Base-by-base conservation (phyloP, 2,888 invertebrate genomes). In the Pasiphila rectangulata region DNA sequence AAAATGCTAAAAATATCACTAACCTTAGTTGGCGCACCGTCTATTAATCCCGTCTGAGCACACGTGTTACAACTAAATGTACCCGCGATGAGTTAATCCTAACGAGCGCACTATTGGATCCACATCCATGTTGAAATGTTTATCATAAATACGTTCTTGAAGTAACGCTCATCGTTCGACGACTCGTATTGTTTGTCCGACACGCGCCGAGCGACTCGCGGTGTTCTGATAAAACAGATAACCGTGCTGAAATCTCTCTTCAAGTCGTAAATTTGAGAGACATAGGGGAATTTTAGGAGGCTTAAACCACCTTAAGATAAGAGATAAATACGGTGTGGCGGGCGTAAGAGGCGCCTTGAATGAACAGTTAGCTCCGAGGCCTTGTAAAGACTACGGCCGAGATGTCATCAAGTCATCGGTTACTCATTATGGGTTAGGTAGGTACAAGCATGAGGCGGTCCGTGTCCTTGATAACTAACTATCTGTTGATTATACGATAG, bases 281-380 rank as follows among this genome's bases (percentile, higher is more conserved):
- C 81, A 75, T 74, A 64, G 67, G 76, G 75, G 83, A 83, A 80
- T 86, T 86, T 87, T 64, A 75, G 83, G 81, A 72, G 85, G 87
- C 85, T 86, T 87, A 53, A 86, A 83, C 64, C 75, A 81, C 79
- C 79, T 83, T 79, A 72, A 83, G 87, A 88, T 88, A 87, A 86
- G 79, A 83, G 87, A 87, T 88, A 88, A 86, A 75, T 79, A 67
- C 63, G 58, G 70, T 64, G 66, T 63, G 64, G 58, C 56, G 64
- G 37, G 44, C 61, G 60, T 67, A 64, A 72, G 75, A 79, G 72
- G 71, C 79, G 65, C 74, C 69, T 67, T 64, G 64, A 67, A 64
- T 69, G 74, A 72, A 73, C 75, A 67, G 50, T 70, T 74, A 49
- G 52, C 36, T 50, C 44, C 34, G 53, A 52, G 46, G 56, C 46